phyloP scores from a whole-genome alignment of 2,797 vertebrate species.

The Picus viridis region DNA sequence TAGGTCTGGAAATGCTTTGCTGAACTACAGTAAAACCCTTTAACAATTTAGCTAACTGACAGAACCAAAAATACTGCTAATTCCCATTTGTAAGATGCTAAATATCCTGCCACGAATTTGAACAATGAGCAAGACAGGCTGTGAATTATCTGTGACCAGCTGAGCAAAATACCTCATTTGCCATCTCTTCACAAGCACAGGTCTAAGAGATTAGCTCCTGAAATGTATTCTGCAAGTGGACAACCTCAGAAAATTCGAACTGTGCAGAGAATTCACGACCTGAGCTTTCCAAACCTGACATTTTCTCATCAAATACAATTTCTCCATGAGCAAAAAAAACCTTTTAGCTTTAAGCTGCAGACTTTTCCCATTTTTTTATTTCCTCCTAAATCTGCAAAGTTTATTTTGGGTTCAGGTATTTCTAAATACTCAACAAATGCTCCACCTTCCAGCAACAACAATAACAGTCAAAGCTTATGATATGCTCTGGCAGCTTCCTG shows the following conservation, averaged over 20 bases:
- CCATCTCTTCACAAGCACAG: not conserved
- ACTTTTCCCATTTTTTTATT: not conserved
- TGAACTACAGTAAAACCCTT: slow-evolving; percentile 15
- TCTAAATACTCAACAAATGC: not conserved
- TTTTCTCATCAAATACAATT: not conserved
- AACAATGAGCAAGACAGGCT: not conserved
- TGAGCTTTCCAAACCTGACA: not conserved
- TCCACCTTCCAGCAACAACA: slow-evolving; percentile 64
- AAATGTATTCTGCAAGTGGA: not conserved
- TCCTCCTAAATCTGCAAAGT: not conserved
- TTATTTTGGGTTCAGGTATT: not conserved
- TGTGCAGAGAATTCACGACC: not conserved
- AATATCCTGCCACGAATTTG: slow-evolving; percentile 14
- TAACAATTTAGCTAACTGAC: slow-evolving; percentile 1
- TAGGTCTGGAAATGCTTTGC: slow-evolving; percentile 19
- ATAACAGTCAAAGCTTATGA: slow-evolving; percentile 78
- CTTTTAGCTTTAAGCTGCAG: not conserved
- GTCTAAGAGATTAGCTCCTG: not conserved
- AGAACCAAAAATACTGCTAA: slow-evolving; percentile 6
- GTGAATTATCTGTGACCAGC: not conserved
- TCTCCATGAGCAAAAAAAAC: not conserved
- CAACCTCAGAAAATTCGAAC: not conserved
- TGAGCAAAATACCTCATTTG: not conserved
- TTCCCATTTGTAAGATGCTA: not conserved
- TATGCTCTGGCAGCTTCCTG: slow-evolving; percentile 81